These are phyloP conservation scores for Tricholauxania praeusta DNA, from an alignment of 2,888 invertebrate genomes.

Conservation along the genomic window DNA sequence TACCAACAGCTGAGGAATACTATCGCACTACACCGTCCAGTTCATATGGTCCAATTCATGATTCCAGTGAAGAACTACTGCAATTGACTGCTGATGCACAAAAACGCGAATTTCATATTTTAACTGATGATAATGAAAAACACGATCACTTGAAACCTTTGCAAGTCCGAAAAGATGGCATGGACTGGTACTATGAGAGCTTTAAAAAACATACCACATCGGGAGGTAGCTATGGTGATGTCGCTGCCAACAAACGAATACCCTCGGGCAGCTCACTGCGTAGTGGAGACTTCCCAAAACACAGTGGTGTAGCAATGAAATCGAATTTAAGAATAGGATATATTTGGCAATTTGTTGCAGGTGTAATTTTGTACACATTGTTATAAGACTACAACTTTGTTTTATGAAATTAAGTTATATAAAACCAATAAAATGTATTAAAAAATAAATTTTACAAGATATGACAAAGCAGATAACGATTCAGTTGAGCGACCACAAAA, in stretches of 20 bases:
- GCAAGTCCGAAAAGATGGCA: constrained; percentile 70
- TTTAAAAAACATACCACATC: constrained; percentile 68
- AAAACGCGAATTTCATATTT: constrained; percentile 47
- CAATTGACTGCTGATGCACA: constrained; percentile 53
- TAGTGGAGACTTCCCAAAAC: constrained; percentile 10
- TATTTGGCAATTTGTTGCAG: too few species aligned
- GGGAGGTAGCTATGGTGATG: not conserved
- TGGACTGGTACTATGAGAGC: constrained; percentile 89
- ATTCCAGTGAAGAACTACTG: constrained; percentile 48
- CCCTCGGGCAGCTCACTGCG: constrained; percentile 26
- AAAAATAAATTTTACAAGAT: constrained; percentile 1
- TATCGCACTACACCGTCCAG: constrained; percentile 60
- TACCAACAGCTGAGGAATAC: constrained; percentile 67
- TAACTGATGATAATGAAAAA: constrained; percentile 22
- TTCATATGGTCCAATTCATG: constrained; percentile 14
- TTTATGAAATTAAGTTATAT: not conserved
- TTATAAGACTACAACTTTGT: constrained; percentile 33
- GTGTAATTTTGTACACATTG: not conserved
- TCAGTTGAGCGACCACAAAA: too few species aligned
- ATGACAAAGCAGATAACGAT: too few species aligned
- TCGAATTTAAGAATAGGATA: too few species aligned
- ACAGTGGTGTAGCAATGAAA: not conserved
- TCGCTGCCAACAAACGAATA: constrained; percentile 15
- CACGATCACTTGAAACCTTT: constrained; percentile 57
- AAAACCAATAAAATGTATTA: constrained; percentile 9